Conservation (phyloP, 2,888 invertebrate genomes). For the Drosophila peninsularis region DNA sequence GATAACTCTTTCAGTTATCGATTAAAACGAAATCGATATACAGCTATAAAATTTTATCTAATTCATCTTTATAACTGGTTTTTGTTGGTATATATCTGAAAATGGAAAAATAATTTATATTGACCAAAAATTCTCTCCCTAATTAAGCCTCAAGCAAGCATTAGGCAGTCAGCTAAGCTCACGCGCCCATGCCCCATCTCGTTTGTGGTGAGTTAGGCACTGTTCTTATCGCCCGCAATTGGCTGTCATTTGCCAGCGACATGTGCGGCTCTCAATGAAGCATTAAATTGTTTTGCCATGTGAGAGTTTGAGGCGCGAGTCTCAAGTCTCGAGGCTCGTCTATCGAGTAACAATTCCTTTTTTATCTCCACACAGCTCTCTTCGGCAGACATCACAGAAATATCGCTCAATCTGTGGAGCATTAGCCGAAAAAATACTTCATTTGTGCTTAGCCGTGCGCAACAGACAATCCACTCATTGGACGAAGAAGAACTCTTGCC, state of each 20-base stretch:
- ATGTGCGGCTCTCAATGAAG: conserved; percentile 78
- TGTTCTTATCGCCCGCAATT: conserved; percentile 61
- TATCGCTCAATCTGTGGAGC: conserved; percentile 26
- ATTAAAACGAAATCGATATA: no score
- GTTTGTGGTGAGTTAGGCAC: conserved; percentile 36
- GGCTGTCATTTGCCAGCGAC: conserved; percentile 72
- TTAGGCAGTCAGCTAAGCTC: background rate
- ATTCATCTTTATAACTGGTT: no score
- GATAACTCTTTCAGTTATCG: no score
- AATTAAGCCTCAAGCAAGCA: background rate
- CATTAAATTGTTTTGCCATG: conserved; percentile 77
- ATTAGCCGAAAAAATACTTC: conserved; percentile 19
- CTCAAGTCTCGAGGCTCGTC: background rate
- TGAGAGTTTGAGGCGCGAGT: conserved; percentile 47
- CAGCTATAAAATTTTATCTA: no score
- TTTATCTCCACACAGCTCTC: background rate
- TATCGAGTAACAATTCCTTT: conserved; percentile 31
- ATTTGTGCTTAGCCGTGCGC: conserved; percentile 54
- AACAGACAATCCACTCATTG: conserved; percentile 39
- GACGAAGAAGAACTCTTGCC: background rate
- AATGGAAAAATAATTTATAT: no score
- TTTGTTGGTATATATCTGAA: no score
- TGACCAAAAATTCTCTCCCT: background rate
- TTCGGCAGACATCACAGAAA: conserved; percentile 3
- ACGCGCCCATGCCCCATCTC: background rate